Conservation (phyloP, 2,888 invertebrate species). For the Athrips mouffetella region DNA sequence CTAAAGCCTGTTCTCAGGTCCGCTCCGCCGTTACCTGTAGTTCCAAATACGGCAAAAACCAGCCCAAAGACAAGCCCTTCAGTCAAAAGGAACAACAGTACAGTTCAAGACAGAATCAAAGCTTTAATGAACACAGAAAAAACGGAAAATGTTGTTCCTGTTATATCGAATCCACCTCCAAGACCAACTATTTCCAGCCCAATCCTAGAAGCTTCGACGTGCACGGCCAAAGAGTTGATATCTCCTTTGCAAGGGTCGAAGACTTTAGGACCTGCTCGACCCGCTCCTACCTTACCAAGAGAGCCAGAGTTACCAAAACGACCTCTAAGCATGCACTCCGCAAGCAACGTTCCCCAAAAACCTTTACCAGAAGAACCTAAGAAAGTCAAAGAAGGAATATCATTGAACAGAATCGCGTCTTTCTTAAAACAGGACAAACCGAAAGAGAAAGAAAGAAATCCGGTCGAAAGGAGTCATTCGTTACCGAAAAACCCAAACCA, state of each 20-base stretch:
- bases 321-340: conserved; percentile 72
- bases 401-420: conserved; percentile 85
- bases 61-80: conserved; percentile 60
- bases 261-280: conserved; percentile 78
- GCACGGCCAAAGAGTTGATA: conserved; percentile 85
- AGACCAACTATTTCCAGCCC: conserved; percentile 90
- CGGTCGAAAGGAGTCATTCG: conserved; percentile 76
- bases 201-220: conserved; percentile 88
- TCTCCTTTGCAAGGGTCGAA: conserved; percentile 80
- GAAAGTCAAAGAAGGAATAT: conserved; percentile 78
- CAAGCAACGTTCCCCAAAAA: conserved; percentile 54
- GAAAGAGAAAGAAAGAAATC: conserved; percentile 70
- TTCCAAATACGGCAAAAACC: conserved; percentile 56
- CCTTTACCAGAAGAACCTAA: conserved; percentile 73
- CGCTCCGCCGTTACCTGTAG: conserved; percentile 82
- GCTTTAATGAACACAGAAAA: conserved; percentile 64
- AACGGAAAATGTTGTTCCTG: conserved; percentile 49
- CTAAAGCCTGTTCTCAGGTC: conserved; percentile 72
- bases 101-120: conserved; percentile 66
- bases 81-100: conserved; percentile 61
- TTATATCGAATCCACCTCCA: conserved; percentile 80
- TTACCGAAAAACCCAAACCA: conserved; percentile 78
- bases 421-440: conserved; percentile 82
- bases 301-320: conserved; percentile 63
- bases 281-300: conserved; percentile 77